These are phyloP conservation scores for Chelidonichthys spinosus DNA, from an alignment of 2,797 vertebrate genomes.

Conservation along the genomic window DNA sequence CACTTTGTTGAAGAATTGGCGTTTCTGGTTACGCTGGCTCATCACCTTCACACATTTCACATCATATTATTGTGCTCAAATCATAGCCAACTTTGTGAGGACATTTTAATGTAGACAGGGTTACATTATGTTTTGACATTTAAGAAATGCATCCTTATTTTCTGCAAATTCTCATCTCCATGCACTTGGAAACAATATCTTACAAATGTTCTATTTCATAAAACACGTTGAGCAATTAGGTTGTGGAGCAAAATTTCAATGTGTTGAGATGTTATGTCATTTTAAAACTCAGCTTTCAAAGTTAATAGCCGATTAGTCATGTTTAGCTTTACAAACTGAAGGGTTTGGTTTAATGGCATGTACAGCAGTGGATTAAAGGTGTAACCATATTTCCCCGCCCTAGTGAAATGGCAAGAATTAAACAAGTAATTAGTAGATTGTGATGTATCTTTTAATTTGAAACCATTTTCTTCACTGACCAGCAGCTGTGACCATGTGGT, in stretches of 20 bases:
- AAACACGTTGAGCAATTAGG: too few relatives aligned
- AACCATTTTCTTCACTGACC: slow-evolving; percentile 17
- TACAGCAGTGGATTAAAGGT: background rate
- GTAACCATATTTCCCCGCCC: background rate
- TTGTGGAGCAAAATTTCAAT: too few relatives aligned
- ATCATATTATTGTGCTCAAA: background rate
- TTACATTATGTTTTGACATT: background rate
- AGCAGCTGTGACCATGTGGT: slow-evolving; percentile 89
- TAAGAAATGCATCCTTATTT: background rate
- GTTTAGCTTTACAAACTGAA: background rate
- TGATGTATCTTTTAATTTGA: background rate
- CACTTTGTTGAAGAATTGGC: background rate
- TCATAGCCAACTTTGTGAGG: background rate
- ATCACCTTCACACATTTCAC: background rate
- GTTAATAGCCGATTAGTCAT: too few relatives aligned
- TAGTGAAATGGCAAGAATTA: background rate
- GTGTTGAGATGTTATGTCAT: too few relatives aligned
- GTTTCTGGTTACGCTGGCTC: background rate
- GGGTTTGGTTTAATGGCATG: background rate
- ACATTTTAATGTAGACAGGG: background rate
- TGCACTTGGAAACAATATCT: background rate
- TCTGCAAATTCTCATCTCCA: too few relatives aligned
- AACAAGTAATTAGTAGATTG: background rate
- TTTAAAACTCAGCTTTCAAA: background rate
- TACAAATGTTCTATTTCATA: background rate